These are phyloP conservation scores for Sesia bembeciformis DNA, from an alignment of 2,888 invertebrate species.

Conservation along the genomic window DNA sequence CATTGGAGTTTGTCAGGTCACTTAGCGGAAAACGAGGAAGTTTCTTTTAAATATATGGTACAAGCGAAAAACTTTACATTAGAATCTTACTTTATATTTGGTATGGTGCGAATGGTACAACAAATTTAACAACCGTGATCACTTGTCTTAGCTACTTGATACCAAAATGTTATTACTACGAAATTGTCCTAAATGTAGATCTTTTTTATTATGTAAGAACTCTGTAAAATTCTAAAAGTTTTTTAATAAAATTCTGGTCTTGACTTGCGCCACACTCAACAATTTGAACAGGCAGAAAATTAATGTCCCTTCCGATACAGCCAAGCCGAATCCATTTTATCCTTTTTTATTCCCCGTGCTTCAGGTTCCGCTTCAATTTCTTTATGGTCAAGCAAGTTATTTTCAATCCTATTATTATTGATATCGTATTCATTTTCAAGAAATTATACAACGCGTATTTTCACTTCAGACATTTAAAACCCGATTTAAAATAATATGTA, in stretches of 20 bases:
- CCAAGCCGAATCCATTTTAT: conserved; percentile 40
- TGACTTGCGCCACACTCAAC: neutral
- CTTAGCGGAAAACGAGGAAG: neutral
- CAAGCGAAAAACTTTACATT: neutral
- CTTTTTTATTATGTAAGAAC: no score
- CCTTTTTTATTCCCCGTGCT: conserved; percentile 25
- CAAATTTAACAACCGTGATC: no score
- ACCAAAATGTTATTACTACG: no score
- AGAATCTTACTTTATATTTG: no score
- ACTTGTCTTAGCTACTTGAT: no score
- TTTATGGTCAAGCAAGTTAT: conserved; percentile 6
- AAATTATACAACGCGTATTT: no score
- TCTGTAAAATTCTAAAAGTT: no score
- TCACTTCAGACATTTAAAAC: no score
- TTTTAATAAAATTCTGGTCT: neutral
- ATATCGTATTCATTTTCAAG: neutral
- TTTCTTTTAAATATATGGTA: neutral
- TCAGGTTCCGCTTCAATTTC: neutral
- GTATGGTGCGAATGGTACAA: no score
- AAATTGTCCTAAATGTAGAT: no score
- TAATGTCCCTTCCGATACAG: conserved; percentile 48
- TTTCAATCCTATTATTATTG: conserved; percentile 6
- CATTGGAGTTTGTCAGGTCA: conserved; percentile 1
- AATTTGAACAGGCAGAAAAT: conserved; percentile 52
- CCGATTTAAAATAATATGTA: no score